Base-by-base conservation (phyloP, 2,113 vertebrate genomes). In the Aleadryas rufinucha region DNA sequence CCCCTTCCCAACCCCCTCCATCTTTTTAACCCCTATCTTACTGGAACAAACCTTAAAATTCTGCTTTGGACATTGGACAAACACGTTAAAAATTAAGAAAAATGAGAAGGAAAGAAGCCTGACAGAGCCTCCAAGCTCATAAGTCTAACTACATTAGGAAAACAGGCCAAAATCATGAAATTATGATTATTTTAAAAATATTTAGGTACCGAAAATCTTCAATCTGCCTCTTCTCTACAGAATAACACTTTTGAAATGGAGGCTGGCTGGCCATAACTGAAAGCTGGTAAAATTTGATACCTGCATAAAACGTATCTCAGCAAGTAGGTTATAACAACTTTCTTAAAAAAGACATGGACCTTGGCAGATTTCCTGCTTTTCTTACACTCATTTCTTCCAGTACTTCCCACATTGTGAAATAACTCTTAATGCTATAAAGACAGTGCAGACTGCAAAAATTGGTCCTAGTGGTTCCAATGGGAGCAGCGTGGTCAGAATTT, bases 381-480 rank as follows among this genome's bases (percentile, higher is more conserved):
- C 81, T 79, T 91, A 45, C 33, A 76, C 49, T 93, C 61, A 83
- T 53, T 90, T 91, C 88, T 95, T 89, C 92, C 90, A 92, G 50
- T 93, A 84, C 91, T 97, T 92, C 83, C 88, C 88, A 86, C 47
- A 90, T 89, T 92, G 84, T 24, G 26, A 95, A 96, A 94, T 93
- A 94, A 71, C 18, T 87, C 77, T 59, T 84, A 68, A 96, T 64
- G 60, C 28, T 84, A 78, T 87, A 87, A 97, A 91, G 87, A 64
- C 61, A 75, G 56, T 41, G 24, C 33, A 95, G 76, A 94, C 89
- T 87, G 52, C 70, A 93, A 91, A 95, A 94, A 96, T 54, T 35
- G 49, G 84, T 94, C 78, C 69, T 83, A 95, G 81, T 22, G 57
- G 87, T 61, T 95, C 81, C 87, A 91, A 20, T n/a, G 87, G 94